A percentile compares a stretch with the other conserved stretches of the same genome.
Evolutionary conservation across 2,888 invertebrate genomes (phyloP).

Genomic region (Lissonota sp.): DNA sequence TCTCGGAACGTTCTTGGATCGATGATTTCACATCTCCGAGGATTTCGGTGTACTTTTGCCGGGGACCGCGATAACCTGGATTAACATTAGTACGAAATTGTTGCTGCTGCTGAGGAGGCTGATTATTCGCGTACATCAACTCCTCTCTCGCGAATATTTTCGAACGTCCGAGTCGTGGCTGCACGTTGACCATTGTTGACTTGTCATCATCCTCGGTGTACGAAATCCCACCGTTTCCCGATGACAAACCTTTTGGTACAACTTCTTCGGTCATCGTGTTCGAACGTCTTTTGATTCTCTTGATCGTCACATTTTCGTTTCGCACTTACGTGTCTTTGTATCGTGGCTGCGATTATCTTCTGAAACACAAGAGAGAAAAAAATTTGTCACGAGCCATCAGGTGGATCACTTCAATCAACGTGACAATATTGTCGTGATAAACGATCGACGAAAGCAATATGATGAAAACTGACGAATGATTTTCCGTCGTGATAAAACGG

Average conservation of each 20-base stretch:
- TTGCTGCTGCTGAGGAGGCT: constrained; percentile 22
- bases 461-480: background rate
- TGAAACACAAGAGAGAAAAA: constrained; percentile 49
- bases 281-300: background rate
- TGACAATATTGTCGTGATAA: background rate
- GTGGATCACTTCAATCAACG: background rate
- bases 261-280: constrained; percentile 71
- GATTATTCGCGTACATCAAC: constrained; percentile 59
- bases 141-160: constrained; percentile 65
- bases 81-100: constrained; percentile 37
- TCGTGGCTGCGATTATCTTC: constrained; percentile 3
- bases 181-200: constrained; percentile 50
- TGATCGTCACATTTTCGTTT: constrained; percentile 55
- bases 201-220: constrained; percentile 73
- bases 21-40: constrained; percentile 36
- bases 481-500: constrained; percentile 9
- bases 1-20: constrained; percentile 27
- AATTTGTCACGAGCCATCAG: background rate
- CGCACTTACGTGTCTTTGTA: constrained; percentile 2
- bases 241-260: constrained; percentile 63
- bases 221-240: constrained; percentile 69
- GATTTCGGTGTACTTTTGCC: constrained; percentile 18
- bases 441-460: background rate
- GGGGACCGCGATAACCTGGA: constrained; percentile 28
- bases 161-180: constrained; percentile 61